These are phyloP conservation scores for Helicorthomorpha holstii DNA, from an alignment of 1,140 invertebrate species.

Conservation along the genomic window DNA sequence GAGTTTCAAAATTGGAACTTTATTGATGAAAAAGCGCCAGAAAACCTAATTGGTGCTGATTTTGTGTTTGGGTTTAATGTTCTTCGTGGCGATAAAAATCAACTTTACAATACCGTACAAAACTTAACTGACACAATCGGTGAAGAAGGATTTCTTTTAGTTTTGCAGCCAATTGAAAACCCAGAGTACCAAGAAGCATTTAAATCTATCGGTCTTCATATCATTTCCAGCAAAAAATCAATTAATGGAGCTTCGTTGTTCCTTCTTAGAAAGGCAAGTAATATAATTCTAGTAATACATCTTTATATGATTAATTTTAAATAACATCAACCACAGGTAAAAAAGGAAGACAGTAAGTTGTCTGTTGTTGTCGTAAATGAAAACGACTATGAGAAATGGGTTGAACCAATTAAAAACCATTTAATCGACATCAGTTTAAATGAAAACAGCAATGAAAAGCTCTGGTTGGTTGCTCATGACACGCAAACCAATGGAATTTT, in stretches of 20 bases:
- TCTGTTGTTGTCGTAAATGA: slow-evolving; percentile 18
- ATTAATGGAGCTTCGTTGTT: slow-evolving; percentile 1
- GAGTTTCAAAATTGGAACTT: slow-evolving; percentile 20
- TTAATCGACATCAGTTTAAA: slow-evolving; percentile 21
- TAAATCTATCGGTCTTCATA: slow-evolving; percentile 25
- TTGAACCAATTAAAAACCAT: slow-evolving; percentile 55
- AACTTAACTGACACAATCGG: slow-evolving; percentile 44
- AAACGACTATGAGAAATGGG: slow-evolving; percentile 41
- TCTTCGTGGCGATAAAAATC: neutral
- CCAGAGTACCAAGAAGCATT: slow-evolving; percentile 17
- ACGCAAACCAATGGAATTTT: slow-evolving; percentile 45
- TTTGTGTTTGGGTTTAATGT: slow-evolving; percentile 23
- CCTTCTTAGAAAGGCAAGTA: slow-evolving; percentile 5
- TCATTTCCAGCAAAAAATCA: slow-evolving; percentile 25
- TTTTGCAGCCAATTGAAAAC: slow-evolving; percentile 47
- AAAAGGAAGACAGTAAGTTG: neutral
- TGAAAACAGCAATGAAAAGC: neutral
- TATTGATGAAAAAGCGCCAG: slow-evolving; percentile 12
- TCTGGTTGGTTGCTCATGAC: slow-evolving; percentile 20
- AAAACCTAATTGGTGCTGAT: slow-evolving; percentile 16
- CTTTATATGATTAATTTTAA: too few species aligned
- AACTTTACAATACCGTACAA: slow-evolving; percentile 7
- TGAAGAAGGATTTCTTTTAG: slow-evolving; percentile 51
- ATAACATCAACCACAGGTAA: neutral
- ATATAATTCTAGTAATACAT: too few species aligned